phyloP scores from a whole-genome alignment of 2,113 vertebrate species.

The Chaenocephalus aceratus region DNA sequence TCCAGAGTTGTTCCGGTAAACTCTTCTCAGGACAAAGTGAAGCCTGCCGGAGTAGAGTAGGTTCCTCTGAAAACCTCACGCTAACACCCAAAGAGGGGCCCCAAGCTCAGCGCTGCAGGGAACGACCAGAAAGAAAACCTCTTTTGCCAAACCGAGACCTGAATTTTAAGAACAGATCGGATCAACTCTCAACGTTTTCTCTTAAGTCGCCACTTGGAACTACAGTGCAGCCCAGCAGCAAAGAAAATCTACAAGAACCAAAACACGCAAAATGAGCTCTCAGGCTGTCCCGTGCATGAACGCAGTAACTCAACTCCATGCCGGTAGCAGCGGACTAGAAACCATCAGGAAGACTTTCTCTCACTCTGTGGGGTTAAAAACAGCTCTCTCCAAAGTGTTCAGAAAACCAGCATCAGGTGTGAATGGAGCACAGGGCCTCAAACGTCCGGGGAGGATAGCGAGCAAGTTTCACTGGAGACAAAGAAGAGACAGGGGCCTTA shows the following conservation, averaged over 20 bases:
- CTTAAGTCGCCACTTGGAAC: slow-evolving; percentile 55
- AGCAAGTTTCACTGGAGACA: slow-evolving; percentile 60
- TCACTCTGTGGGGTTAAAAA: slow-evolving; percentile 76
- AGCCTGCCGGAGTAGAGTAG: slow-evolving; percentile 20
- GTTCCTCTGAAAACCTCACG: slow-evolving; percentile 68
- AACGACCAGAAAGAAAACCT: slow-evolving; percentile 70
- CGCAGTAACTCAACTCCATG: slow-evolving; percentile 33
- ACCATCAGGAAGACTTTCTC: slow-evolving; percentile 67
- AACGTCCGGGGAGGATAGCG: slow-evolving; percentile 62
- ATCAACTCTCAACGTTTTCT: slow-evolving; percentile 33
- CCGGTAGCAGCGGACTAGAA: slow-evolving; percentile 58
- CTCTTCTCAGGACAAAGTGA: slow-evolving; percentile 65
- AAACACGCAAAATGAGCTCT: slow-evolving; percentile 38
- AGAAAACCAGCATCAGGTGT: slow-evolving; percentile 75
- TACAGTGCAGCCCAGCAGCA: slow-evolving; percentile 30
- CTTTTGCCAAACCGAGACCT: slow-evolving; percentile 72
- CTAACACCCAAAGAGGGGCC: slow-evolving; percentile 39
- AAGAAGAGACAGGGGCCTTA: slow-evolving; percentile 61
- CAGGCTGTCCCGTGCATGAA: slow-evolving; percentile 39
- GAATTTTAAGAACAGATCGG: slow-evolving; percentile 65
- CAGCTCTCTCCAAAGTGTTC: slow-evolving; percentile 66
- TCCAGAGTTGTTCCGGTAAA: slow-evolving; percentile 73
- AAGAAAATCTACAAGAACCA: slow-evolving; percentile 52
- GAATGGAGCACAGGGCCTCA: slow-evolving; percentile 68
- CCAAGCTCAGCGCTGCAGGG: slow-evolving; percentile 36